Base-by-base conservation (phyloP, 1,140 invertebrate genomes). In the Micrasema minimum region DNA sequence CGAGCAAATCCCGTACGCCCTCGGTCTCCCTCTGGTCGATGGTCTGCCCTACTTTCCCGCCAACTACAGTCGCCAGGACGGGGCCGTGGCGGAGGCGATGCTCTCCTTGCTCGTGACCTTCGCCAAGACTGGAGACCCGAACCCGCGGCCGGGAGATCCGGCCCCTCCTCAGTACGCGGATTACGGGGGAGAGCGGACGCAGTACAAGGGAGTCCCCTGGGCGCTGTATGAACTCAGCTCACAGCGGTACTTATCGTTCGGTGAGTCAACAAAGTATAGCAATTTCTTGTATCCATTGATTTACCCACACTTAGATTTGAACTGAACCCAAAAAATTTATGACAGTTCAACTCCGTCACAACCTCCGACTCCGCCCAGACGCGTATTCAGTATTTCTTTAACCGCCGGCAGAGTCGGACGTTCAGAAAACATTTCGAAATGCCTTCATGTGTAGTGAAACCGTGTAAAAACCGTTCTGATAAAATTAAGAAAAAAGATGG, bases 1-100 rank as follows among this genome's bases (percentile, higher is more conserved):
- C 4, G 94, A 97, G 78, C 93, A 95, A 61, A 82, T 97, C 37
- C 86, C 92, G 0, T 97, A 96, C 80, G 88, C 96, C 61, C 90
- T 97, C 71, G 95, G 95, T 0, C 88, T 94, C 38, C 95, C 95
- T 0, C 80, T 97, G 45, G 91, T 95, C 22, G 89, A 86, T 16
- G 74, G 74, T 6, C 31, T 75, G 66, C 84, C 87, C 10, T 85
- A 85, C 71, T 87, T 89, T 65, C 87, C 89, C 0, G 85, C 88
- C 41, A 93, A 93, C 82, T 96, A 91, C 83, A 91, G 89, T 20
- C 82, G 89, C 9, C 88, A 90, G 22, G 94, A 96, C 80, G 87
- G 90, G 73, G 86, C 88, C 6, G 89, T 95, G 6, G 88, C 92
- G 0, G 90, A 93, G 77, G 87, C 90, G 1, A 85, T 94, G 0